phyloP scores from a whole-genome alignment of 2,888 invertebrate species.

The Pyrgus malvae region DNA sequence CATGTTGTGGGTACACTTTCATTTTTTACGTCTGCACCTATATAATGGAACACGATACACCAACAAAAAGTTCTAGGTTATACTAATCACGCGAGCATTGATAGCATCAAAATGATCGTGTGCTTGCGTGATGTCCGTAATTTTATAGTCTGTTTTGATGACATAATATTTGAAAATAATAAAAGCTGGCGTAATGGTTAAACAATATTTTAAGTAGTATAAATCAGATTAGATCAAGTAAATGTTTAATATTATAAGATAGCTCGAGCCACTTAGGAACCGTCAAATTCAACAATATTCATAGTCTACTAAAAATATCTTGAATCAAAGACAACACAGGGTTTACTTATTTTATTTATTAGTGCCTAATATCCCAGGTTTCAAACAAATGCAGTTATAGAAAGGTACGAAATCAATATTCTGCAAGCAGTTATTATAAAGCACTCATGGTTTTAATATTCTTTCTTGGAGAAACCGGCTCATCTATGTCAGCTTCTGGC shows the following conservation, averaged over 20 bases:
- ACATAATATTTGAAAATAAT: neutral
- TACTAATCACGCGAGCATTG: constrained; percentile 49
- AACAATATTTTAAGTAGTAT: too few species aligned
- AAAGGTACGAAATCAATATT: too few species aligned
- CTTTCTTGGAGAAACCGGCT: constrained; percentile 38
- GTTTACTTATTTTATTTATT: too few species aligned
- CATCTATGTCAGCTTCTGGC: constrained; percentile 47
- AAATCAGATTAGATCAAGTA: too few species aligned
- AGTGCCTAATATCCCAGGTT: too few species aligned
- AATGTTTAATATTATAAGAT: too few species aligned
- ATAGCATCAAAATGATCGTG: constrained; percentile 60
- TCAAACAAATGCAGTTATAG: too few species aligned
- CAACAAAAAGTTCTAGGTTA: constrained; percentile 18
- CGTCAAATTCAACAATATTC: too few species aligned
- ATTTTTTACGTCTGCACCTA: constrained; percentile 37
- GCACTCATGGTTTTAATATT: constrained; percentile 51
- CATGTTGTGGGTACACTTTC: constrained; percentile 60
- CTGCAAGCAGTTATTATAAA: too few species aligned
- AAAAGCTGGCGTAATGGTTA: neutral
- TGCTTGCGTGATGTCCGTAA: constrained; percentile 1
- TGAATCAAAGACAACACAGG: too few species aligned
- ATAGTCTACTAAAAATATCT: too few species aligned
- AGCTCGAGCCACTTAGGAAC: too few species aligned
- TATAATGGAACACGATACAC: constrained; percentile 28
- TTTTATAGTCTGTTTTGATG: neutral